Evolutionary conservation across 2,797 vertebrate species (phyloP).

Genomic region (Oceanodroma leucorhoa): DNA sequence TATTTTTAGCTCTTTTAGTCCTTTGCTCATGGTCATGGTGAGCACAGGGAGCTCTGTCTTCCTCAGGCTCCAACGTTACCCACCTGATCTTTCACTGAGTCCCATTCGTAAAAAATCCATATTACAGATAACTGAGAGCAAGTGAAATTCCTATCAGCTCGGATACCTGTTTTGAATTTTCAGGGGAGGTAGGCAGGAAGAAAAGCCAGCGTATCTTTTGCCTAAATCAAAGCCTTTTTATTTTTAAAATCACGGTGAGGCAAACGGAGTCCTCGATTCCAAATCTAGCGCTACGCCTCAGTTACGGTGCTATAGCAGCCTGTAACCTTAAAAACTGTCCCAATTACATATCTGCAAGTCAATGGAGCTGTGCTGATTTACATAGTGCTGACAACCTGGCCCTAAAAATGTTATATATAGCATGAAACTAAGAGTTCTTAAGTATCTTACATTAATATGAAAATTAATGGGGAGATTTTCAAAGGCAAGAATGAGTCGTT

Average conservation of each 20-base stretch:
- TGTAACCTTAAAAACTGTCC: conserved; percentile 53
- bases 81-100: neutral
- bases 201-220: neutral
- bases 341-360: conserved; percentile 34
- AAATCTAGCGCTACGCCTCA: neutral
- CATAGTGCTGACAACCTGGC: conserved; percentile 41
- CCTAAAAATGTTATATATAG: neutral
- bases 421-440: neutral
- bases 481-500: neutral
- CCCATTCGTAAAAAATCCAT: neutral
- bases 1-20: neutral
- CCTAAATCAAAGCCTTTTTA: conserved; percentile 26
- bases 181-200: neutral
- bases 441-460: conserved; percentile 8
- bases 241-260: neutral
- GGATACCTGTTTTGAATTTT: neutral
- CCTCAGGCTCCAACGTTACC: neutral
- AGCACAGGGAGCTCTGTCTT: neutral
- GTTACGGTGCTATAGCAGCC: neutral
- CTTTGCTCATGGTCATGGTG: neutral
- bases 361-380: conserved; percentile 38
- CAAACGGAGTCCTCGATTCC: neutral
- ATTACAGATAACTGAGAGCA: neutral
- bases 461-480: conserved; percentile 35
- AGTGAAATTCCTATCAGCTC: neutral